These are phyloP conservation scores for Julus scanicus DNA, from an alignment of 2,888 invertebrate species.

Conservation along the genomic window DNA sequence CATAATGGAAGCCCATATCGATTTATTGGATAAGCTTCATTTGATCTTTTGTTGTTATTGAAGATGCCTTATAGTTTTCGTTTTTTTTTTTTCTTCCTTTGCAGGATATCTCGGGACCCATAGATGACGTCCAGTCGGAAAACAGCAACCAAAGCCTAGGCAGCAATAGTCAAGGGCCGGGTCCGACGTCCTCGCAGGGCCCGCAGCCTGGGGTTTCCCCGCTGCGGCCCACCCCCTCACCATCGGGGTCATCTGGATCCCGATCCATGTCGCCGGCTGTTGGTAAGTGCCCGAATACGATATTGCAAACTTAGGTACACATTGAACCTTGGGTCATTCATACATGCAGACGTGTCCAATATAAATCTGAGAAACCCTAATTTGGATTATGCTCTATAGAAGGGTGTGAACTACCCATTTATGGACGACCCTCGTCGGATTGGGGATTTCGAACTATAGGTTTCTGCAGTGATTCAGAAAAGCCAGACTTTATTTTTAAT, in stretches of 20 bases:
- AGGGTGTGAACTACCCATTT: too few species aligned
- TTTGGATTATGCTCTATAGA: too few species aligned
- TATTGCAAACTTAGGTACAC: too few species aligned
- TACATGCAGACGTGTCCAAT: too few species aligned
- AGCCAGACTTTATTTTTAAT: too few species aligned
- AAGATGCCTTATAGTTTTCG: constrained; percentile 28
- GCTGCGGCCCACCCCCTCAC: constrained; percentile 64
- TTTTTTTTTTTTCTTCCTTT: constrained; percentile 20
- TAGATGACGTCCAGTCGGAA: constrained; percentile 54
- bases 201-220: constrained; percentile 62
- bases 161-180: constrained; percentile 57
- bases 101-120: constrained; percentile 53
- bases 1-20: constrained; percentile 50
- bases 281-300: constrained; percentile 82
- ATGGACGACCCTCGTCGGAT: too few species aligned
- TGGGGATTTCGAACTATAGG: too few species aligned
- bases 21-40: constrained; percentile 51
- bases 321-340: too few species aligned
- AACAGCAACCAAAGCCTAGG: constrained; percentile 57
- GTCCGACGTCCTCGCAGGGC: constrained; percentile 51
- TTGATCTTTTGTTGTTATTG: constrained; percentile 47
- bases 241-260: constrained; percentile 70
- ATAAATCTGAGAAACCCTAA: too few species aligned
- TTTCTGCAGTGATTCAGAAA: too few species aligned
- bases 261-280: constrained; percentile 98